Evolutionary conservation across 2,888 invertebrate genomes (phyloP).

Genomic region (Griposia aprilina): DNA sequence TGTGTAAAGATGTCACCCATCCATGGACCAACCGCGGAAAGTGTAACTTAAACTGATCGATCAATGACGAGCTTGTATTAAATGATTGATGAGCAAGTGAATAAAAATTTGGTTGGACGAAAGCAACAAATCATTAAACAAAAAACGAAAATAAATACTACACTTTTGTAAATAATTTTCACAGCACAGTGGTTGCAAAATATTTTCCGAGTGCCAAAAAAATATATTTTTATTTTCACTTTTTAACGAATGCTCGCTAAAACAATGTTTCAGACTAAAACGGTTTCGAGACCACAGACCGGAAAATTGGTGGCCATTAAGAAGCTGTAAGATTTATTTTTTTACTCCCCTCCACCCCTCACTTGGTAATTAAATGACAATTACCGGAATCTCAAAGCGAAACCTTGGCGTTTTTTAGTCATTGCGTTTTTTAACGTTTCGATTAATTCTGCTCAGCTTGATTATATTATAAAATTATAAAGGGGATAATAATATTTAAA

Average conservation of each 20-base stretch:
- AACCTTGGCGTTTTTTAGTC: conserved; percentile 68
- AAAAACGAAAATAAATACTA: conserved; percentile 12
- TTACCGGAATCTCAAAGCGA: conserved; percentile 80
- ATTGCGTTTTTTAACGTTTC: conserved; percentile 69
- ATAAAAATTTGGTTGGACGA: background rate
- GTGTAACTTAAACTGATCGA: no score
- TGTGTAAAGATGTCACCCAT: no score
- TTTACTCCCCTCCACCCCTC: conserved; percentile 70
- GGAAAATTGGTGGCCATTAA: conserved; percentile 83
- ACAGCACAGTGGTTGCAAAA: conserved; percentile 48
- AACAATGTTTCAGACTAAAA: conserved; percentile 77
- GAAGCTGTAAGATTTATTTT: conserved; percentile 82
- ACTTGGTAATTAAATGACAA: conserved; percentile 88
- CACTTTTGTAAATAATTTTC: conserved; percentile 13
- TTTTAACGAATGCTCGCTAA: conserved; percentile 72
- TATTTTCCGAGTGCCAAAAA: conserved; percentile 46
- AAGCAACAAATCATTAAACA: background rate
- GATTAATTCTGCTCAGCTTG: conserved; percentile 44
- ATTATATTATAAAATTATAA: background rate
- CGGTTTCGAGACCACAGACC: conserved; percentile 74
- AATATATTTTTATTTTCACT: conserved; percentile 60
- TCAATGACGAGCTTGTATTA: background rate
- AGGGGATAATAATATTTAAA: no score
- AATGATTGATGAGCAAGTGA: background rate
- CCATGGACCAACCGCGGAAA: no score